These are phyloP conservation scores for Xenopus tropicalis DNA, from an alignment of 2,113 vertebrate genomes.

Conservation along the genomic window UCB_Xtro_10.0 CM004450.2:104903001-104903500, in stretches of 20 bases:
- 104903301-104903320: constrained; percentile 48
- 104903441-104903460: no score
- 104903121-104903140: constrained; percentile 41
- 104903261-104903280: constrained; percentile 48
- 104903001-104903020: constrained; percentile 48
- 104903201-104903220: constrained; percentile 45
- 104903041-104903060: constrained; percentile 44
- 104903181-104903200: background rate
- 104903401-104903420: constrained; percentile 11
- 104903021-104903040: constrained; percentile 39
- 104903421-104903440: constrained; percentile 13
- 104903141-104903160: constrained; percentile 31
- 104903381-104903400: constrained; percentile 28
- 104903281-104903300: constrained; percentile 50
- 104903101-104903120: constrained; percentile 37
- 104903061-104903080: constrained; percentile 45
- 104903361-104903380: constrained; percentile 38
- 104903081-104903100: constrained; percentile 49
- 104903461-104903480: constrained; percentile 9
- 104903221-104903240: constrained; percentile 49
- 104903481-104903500: constrained; percentile 39
- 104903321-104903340: constrained; percentile 50
- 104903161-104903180: constrained; percentile 26
- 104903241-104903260: constrained; percentile 47
- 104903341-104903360: constrained; percentile 41